Evolutionary conservation across 2,888 invertebrate species (phyloP).

Genomic region (Pollenia amentaria): DNA sequence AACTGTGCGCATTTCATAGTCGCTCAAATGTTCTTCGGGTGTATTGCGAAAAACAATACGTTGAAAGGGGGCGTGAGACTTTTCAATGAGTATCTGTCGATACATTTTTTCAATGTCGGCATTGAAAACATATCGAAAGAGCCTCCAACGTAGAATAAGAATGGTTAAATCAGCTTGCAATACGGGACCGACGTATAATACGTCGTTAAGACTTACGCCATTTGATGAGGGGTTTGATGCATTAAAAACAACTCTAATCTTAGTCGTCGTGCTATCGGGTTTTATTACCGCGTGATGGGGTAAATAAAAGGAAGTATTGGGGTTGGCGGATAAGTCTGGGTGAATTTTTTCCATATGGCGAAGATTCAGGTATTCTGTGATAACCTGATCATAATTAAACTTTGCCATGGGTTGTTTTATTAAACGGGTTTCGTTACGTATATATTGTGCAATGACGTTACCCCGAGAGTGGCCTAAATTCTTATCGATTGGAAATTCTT

Average conservation of each 20-base stretch:
- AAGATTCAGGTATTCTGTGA: no score
- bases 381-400: background rate
- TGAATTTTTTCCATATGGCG: no score
- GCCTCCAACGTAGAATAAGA: conserved; percentile 15
- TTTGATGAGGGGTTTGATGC: background rate
- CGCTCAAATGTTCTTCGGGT: no score
- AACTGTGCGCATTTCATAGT: no score
- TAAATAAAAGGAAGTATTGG: no score
- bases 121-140: conserved; percentile 17
- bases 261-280: background rate
- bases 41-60: no score
- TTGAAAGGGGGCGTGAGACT: background rate
- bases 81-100: background rate
- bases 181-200: background rate
- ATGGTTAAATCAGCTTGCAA: conserved; percentile 8
- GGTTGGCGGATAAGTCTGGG: no score
- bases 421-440: conserved; percentile 5
- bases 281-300: no score
- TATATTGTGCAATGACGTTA: background rate
- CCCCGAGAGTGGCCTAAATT: background rate
- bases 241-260: background rate
- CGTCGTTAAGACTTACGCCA: background rate
- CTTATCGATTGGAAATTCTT: background rate
- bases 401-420: background rate
- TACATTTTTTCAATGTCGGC: conserved; percentile 24